A percentile compares a stretch with the other conserved stretches of the same genome.
phyloP scores from a whole-genome alignment of 2,797 vertebrate species.

The Pipistrellus pygmaeus region DNA sequence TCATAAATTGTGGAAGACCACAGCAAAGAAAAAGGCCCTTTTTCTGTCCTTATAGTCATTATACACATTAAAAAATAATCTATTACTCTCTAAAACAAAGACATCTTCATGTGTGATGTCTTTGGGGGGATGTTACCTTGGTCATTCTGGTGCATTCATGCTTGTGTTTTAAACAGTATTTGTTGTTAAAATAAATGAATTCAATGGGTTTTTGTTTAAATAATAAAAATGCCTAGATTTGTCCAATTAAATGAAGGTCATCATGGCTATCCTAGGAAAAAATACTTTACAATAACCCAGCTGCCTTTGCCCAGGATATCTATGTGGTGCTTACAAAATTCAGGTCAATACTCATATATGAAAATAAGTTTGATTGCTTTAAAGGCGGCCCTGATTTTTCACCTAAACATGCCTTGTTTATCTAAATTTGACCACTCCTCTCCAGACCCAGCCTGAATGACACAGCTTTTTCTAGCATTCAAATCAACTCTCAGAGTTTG shows the following conservation, averaged over 20 bases:
- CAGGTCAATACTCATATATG: neutral
- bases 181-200: neutral
- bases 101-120: neutral
- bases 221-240: neutral
- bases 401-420: slow-evolving; percentile 13
- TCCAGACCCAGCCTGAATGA: neutral
- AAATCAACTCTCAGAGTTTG: neutral
- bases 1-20: no score
- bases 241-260: neutral
- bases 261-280: neutral
- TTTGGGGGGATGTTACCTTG: neutral
- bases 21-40: no score
- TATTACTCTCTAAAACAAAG: neutral
- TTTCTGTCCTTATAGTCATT: no score
- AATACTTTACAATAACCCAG: neutral
- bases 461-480: slow-evolving; percentile 8
- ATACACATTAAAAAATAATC: neutral
- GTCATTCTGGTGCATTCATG: neutral
- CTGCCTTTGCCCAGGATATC: neutral
- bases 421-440: neutral
- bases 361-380: neutral
- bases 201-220: neutral
- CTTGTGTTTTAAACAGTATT: neutral
- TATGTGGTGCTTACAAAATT: rapidly evolving
- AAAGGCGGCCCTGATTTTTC: neutral